Evolutionary conservation across 2,797 vertebrate species (phyloP), one percentile per base, ranked within the genome.

Genomic region (Cuniculus paca): DNA sequence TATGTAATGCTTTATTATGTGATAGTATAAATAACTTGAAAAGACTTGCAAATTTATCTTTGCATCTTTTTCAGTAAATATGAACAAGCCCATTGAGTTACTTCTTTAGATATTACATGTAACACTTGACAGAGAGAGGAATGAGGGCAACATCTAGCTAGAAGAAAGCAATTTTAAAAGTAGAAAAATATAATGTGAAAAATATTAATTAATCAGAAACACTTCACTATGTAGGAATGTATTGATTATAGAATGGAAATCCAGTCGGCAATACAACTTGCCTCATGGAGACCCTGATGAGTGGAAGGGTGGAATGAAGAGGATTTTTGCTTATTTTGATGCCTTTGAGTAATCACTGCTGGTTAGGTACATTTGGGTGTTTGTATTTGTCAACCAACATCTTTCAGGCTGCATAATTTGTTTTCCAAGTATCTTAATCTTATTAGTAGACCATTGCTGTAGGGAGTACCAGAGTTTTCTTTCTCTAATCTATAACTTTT

Each of bases 41-140:
- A 75, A 54, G 36, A 75, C 88, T 31, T 70, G 24, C 78, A 63
- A 70, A 86, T 89, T 88, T 88, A 94, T 68, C 34, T 86, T 90
- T 80, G 39, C 56, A 61, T 70, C 8, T 60, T 9, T 24, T 34
- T 95, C 24, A 91, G 19, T 26, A 91, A 93, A 91, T 78, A 50
- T 13, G 20, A 65, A 74, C 58, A 65, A 72, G 45, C 61, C 20
- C 36, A 36, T 80, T 22, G 39, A 36, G 31, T 91, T 26, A 65
- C 2, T 9, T 79, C 22, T 48, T 58, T 65, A 78, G 63, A 42
- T 72, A 74, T 48, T 95, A 58, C 58, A 65, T 87, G 39, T 85
- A 19, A 79, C 72, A 72, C 80, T 22, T 79, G 52, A 72, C 52
- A 86, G 74, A 77, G 19, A 4, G 19, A 34, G 61, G 36, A 87